These are phyloP conservation scores for Abramis brama DNA, from an alignment of 2,113 vertebrate species.

Conservation along the genomic window DNA sequence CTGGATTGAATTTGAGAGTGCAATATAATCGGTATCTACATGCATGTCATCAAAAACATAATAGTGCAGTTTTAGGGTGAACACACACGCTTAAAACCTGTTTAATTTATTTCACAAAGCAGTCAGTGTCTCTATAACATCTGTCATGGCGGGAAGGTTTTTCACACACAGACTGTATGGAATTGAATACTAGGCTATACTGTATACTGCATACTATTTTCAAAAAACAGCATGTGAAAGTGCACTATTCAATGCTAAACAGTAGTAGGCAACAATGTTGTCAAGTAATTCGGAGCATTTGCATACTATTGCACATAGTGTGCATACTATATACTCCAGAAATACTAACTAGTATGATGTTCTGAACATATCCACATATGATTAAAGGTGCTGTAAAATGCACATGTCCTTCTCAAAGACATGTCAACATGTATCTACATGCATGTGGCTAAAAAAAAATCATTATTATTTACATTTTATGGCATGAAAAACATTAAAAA, in stretches of 20 bases:
- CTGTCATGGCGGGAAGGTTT: background rate
- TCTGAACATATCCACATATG: background rate
- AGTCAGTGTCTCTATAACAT: background rate
- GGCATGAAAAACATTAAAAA: background rate
- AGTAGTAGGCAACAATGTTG: background rate
- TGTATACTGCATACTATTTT: background rate
- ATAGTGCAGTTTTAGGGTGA: constrained; percentile 40
- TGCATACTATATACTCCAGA: background rate
- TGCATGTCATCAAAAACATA: constrained; percentile 31
- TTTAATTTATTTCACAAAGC: background rate
- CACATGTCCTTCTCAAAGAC: background rate
- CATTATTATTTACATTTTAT: too few relatives aligned
- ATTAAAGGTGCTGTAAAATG: background rate
- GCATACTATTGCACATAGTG: background rate
- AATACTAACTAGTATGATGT: background rate
- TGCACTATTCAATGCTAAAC: background rate
- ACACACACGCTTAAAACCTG: background rate
- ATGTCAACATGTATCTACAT: too few relatives aligned
- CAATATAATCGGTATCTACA: constrained; percentile 54
- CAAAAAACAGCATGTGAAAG: background rate
- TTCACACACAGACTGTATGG: background rate
- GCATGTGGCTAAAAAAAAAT: too few relatives aligned
- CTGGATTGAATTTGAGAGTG: constrained; percentile 62
- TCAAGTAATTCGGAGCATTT: background rate
- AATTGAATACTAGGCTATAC: constrained; percentile 3